Percentiles rank a stretch among this genome's conserved stretches.
Conservation (phyloP, 2,113 vertebrate genomes). For the Aepyceros melampus region DNA sequence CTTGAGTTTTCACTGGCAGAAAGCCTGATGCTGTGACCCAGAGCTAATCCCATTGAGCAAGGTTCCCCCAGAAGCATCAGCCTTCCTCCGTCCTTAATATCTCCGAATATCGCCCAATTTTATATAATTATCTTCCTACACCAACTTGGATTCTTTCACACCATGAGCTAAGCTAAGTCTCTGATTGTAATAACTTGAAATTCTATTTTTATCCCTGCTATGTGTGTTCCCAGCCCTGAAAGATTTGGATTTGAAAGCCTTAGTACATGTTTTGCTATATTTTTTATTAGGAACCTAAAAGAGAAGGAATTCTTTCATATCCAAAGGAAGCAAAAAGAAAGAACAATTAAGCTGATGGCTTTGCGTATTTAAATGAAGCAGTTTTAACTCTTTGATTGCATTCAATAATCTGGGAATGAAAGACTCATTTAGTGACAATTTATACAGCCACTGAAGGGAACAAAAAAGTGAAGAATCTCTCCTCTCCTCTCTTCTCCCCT, state of each 20-base stretch:
- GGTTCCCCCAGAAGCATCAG: not conserved
- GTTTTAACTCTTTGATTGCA: not conserved
- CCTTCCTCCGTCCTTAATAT: not conserved
- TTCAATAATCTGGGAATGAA: not conserved
- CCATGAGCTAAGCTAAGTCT: not conserved
- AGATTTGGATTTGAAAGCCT: constrained; percentile 27
- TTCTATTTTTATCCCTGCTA: constrained; percentile 4
- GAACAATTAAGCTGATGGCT: constrained; percentile 15
- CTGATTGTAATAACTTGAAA: constrained; percentile 28
- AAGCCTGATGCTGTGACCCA: not conserved
- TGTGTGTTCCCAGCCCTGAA: constrained; percentile 13
- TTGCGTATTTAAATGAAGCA: constrained; percentile 35
- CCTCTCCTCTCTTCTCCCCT: no score
- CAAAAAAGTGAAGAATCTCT: not conserved
- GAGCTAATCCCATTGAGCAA: not conserved
- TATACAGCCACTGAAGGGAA: not conserved
- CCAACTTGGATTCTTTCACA: not conserved
- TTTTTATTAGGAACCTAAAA: constrained; percentile 11
- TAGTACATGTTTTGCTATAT: not conserved
- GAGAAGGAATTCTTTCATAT: not conserved
- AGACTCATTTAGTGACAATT: not conserved
- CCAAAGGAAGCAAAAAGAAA: not conserved
- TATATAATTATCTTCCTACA: not conserved
- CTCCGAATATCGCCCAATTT: not conserved
- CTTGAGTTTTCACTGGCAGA: not conserved